Evolutionary conservation across 2,888 invertebrate genomes (phyloP), one percentile per base, ranked within the genome.

Genomic region (Trichacis sp.): DNA sequence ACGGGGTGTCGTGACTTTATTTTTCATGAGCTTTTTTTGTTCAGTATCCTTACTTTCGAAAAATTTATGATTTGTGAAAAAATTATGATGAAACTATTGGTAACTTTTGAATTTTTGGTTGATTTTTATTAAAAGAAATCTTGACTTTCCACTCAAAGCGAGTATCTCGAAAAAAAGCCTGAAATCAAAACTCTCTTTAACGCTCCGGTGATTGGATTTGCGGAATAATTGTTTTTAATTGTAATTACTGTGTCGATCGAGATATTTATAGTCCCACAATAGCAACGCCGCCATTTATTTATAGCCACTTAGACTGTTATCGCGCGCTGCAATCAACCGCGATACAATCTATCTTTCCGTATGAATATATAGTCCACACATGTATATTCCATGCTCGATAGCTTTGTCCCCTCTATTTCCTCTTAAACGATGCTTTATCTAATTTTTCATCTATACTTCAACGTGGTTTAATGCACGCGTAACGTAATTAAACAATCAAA

Each of bases 221-320:
- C 50, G 24, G 69, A 56, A 53, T 76, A 76, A 76, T 74, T 73
- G 76, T 69, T 69, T 58, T 68, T 72, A 73, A 76, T 76, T 73
- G 74, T 73, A 68, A 68, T 67, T 63, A 61, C 68, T 55, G 64
- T 58, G 64, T 65, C 67, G 60, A 66, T 59, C 40, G 63, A 36
- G 48, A 53, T 69, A 65, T 69, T 72, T 74, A 69, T 71, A 69
- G 69, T 74, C 67, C 64, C 70, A 72, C 76, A 71, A 71, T 72
- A 47, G 63, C 58, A 45, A 33, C 36, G 50, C 68, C 70, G 55
- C 61, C 53, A 66, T 61, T 71, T 71, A 74, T 74, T 76, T 74
- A 73, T 71, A 64, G 68, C 69, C 68, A 42, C 60, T 67, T 70
- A 24, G 3, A 69, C 69, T 71, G 73, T 76, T 74, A 74, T 76